Conservation (phyloP, 2,797 vertebrate genomes). For the Melanotaenia pygmaea region DNA sequence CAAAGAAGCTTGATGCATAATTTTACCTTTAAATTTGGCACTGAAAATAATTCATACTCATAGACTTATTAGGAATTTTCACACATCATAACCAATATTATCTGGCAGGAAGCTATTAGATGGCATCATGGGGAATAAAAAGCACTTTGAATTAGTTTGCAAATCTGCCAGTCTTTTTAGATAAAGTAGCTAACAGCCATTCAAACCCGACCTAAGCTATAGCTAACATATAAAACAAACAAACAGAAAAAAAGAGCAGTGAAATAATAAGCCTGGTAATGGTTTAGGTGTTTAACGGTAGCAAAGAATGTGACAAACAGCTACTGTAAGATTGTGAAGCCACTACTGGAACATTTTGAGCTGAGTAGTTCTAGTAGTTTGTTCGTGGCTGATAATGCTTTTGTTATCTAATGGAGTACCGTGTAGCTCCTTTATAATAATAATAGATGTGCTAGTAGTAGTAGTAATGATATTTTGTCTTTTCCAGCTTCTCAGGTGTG, state of each 20-base stretch:
- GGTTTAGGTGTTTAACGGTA: conserved; percentile 8
- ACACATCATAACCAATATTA: not conserved
- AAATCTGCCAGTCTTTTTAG: too few species aligned
- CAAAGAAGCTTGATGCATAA: not conserved
- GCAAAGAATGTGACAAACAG: not conserved
- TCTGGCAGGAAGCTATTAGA: not conserved
- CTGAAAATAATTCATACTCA: too few species aligned
- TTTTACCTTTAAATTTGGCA: not conserved
- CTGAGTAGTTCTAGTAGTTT: conserved; percentile 10
- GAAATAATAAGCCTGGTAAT: conserved; percentile 8
- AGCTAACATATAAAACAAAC: conserved; percentile 23
- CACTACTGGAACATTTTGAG: conserved; percentile 9
- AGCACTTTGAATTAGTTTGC: too few species aligned
- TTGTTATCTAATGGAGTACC: conserved; percentile 26
- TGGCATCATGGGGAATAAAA: too few species aligned
- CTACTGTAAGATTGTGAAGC: not conserved
- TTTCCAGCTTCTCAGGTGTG: conserved; percentile 23
- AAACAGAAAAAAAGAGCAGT: not conserved
- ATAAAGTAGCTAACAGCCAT: too few species aligned
- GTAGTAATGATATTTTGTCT: not conserved
- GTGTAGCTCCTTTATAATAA: conserved; percentile 12
- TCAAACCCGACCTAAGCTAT: not conserved
- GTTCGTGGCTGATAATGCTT: conserved; percentile 18
- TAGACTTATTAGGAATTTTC: too few species aligned
- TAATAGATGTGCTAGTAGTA: not conserved